Evolutionary conservation across 92 coral and sea anemone species (phyloP).

Genomic region (Meandrina meandrites): DNA sequence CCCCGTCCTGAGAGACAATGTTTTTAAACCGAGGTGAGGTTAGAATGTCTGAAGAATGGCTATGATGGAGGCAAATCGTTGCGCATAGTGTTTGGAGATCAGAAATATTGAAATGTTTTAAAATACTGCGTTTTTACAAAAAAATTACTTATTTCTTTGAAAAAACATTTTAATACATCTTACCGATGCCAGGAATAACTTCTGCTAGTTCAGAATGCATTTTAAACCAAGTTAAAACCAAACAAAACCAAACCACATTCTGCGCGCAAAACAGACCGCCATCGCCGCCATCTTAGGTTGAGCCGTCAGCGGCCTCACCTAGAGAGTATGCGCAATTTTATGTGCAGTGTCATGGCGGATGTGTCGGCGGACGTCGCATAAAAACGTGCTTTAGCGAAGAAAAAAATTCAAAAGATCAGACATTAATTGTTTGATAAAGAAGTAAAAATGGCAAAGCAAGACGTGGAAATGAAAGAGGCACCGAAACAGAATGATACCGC

Average conservation of each 20-base stretch:
- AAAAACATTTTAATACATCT: background rate
- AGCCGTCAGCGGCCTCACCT: slow-evolving; percentile 22
- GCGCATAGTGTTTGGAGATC: too few relatives aligned
- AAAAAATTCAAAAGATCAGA: background rate
- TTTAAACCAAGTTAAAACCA: background rate
- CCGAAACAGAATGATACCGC: slow-evolving; percentile 45
- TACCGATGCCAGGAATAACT: slow-evolving; percentile 62
- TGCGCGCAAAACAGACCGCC: background rate
- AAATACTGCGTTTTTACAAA: too few relatives aligned
- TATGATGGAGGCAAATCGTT: too few relatives aligned
- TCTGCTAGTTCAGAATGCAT: slow-evolving; percentile 58
- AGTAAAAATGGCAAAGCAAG: slow-evolving; percentile 69
- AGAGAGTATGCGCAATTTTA: slow-evolving; percentile 14
- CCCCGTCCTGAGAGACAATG: too few relatives aligned
- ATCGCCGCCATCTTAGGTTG: slow-evolving; percentile 13
- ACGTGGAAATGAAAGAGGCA: slow-evolving; percentile 95
- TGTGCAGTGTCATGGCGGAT: slow-evolving; percentile 74
- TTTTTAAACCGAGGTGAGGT: too few relatives aligned
- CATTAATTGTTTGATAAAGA: background rate
- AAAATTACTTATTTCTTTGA: too few relatives aligned
- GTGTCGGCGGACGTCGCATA: slow-evolving; percentile 44
- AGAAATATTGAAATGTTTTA: too few relatives aligned
- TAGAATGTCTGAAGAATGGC: too few relatives aligned
- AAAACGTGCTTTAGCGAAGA: slow-evolving; percentile 5
- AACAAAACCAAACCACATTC: background rate